Evolutionary conservation across 2,888 invertebrate species (phyloP).

Genomic region (Phengaris arion): DNA sequence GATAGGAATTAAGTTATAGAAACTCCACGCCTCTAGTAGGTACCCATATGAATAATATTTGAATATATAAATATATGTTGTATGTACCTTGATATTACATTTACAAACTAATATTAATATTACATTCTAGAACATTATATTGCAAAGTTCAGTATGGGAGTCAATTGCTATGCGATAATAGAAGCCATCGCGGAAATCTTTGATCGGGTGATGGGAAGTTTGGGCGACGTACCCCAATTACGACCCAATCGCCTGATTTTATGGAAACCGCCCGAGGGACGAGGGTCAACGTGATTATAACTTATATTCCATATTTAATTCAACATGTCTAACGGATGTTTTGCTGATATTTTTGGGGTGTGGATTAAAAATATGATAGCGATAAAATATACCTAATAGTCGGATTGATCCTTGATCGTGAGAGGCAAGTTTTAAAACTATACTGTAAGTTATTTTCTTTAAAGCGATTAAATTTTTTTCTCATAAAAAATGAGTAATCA

Average conservation of each 20-base stretch:
- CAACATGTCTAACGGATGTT: constrained; percentile 11
- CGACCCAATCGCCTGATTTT: constrained; percentile 11
- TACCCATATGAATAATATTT: no score
- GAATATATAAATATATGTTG: no score
- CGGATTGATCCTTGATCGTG: no score
- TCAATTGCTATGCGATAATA: neutral
- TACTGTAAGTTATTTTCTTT: no score
- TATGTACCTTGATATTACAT: no score
- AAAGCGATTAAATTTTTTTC: no score
- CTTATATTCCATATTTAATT: constrained; percentile 11
- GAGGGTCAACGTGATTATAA: constrained; percentile 19
- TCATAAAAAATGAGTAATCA: no score
- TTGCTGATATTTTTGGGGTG: constrained; percentile 21
- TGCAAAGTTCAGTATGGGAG: neutral
- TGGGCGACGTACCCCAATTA: constrained; percentile 11
- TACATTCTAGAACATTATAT: neutral
- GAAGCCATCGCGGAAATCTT: neutral
- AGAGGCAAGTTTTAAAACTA: no score
- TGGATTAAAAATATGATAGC: neutral
- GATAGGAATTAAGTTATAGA: no score
- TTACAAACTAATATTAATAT: neutral
- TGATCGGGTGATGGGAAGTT: constrained; percentile 14
- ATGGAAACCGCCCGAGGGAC: constrained; percentile 15
- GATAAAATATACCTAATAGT: no score
- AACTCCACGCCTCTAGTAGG: no score